A percentile compares a stretch with the other conserved stretches of the same genome.
These are phyloP conservation scores for Takifugu ocellatus DNA, from an alignment of 2,797 vertebrate species.

Conservation along the genomic window DNA sequence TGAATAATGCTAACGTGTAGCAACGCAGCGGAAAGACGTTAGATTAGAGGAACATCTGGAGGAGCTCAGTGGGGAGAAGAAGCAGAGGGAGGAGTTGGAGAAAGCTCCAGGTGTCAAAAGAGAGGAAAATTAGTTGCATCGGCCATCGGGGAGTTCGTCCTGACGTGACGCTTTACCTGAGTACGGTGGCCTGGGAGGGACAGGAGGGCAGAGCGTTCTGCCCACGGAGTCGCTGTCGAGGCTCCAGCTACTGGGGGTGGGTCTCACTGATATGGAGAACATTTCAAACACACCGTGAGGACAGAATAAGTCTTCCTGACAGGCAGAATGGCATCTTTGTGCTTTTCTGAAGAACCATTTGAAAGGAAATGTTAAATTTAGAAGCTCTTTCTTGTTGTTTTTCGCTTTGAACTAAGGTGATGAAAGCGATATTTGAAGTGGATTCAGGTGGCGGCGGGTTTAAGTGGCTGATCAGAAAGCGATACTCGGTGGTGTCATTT, in stretches of 20 bases:
- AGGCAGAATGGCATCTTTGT: neutral
- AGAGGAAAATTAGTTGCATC: constrained; percentile 56
- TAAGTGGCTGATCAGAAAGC: too few relatives aligned
- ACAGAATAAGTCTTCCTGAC: neutral
- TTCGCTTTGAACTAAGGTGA: too few relatives aligned
- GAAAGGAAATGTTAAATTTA: too few relatives aligned
- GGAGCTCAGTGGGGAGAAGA: too few relatives aligned
- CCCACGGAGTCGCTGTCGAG: constrained; percentile 90
- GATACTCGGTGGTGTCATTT: too few relatives aligned
- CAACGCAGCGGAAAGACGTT: too few relatives aligned
- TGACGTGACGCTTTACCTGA: constrained; percentile 79
- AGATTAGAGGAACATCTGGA: too few relatives aligned
- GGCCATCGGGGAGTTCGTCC: constrained; percentile 11
- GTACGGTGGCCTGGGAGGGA: constrained; percentile 91
- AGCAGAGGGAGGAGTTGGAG: constrained; percentile 10
- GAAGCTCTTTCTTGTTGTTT: too few relatives aligned
- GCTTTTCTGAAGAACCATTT: too few relatives aligned
- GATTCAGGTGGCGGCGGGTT: too few relatives aligned
- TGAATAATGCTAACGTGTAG: too few relatives aligned
- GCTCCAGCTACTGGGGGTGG: constrained; percentile 95
- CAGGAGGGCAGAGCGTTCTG: constrained; percentile 87
- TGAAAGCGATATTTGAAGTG: too few relatives aligned
- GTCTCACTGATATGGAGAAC: constrained; percentile 68
- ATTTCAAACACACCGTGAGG: constrained; percentile 69
- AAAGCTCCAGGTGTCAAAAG: constrained; percentile 53